phyloP scores from a whole-genome alignment of 2,113 vertebrate genomes.

The Microcebus jonahi region DNA sequence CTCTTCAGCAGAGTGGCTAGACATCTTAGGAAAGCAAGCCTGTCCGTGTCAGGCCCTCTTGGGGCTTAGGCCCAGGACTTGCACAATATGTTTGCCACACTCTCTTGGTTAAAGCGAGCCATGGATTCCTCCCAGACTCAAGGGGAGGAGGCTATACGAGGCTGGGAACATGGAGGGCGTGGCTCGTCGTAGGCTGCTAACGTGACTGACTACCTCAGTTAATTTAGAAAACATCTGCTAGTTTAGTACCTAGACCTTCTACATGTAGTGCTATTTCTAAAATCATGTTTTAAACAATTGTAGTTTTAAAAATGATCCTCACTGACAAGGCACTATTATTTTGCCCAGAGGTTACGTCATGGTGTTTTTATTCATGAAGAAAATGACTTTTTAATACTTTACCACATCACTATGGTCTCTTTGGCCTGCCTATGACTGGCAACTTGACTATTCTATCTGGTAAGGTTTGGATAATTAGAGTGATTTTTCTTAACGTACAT shows the following conservation, averaged over 20 bases:
- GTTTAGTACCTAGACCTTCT: background rate
- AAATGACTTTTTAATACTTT: background rate
- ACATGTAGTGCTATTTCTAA: background rate
- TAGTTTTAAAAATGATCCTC: background rate
- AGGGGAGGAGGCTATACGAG: background rate
- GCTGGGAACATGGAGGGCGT: background rate
- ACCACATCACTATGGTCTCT: background rate
- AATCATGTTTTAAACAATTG: background rate
- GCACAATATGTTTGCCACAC: background rate
- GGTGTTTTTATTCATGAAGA: background rate
- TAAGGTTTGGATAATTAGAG: background rate
- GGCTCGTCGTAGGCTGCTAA: background rate
- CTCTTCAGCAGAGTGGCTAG: background rate
- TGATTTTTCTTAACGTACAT: background rate
- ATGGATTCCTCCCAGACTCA: background rate
- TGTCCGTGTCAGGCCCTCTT: background rate
- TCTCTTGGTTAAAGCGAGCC: background rate
- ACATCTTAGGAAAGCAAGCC: background rate
- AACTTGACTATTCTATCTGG: background rate
- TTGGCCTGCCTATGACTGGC: background rate
- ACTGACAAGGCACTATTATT: background rate
- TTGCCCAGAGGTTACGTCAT: background rate
- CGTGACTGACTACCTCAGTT: background rate
- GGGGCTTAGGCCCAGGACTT: background rate
- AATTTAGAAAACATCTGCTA: background rate